Conservation (phyloP, 2,888 invertebrate genomes). For the Latrodectus hesperus region DNA sequence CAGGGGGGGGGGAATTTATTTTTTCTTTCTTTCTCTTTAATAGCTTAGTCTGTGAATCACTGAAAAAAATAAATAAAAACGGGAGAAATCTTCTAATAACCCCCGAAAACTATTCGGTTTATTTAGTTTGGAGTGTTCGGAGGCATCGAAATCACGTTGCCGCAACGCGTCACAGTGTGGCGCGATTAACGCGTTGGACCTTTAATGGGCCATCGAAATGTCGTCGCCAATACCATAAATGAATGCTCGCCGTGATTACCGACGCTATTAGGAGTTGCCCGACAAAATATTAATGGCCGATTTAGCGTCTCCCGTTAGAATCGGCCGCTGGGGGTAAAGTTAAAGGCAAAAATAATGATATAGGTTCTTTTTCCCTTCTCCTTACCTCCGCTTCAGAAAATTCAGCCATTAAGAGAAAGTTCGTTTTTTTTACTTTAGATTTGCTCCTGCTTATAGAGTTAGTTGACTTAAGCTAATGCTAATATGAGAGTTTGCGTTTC, state of each 20-base stretch:
- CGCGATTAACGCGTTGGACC: slow-evolving; percentile 60
- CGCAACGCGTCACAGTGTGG: slow-evolving; percentile 39
- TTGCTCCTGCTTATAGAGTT: slow-evolving; percentile 35
- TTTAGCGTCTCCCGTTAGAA: slow-evolving; percentile 55
- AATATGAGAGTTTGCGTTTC: too few species aligned
- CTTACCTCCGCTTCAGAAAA: slow-evolving; percentile 32
- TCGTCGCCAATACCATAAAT: slow-evolving; percentile 59
- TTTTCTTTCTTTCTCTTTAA: background rate
- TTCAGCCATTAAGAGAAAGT: slow-evolving; percentile 40
- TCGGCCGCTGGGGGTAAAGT: slow-evolving; percentile 44
- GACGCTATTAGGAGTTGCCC: slow-evolving; percentile 60
- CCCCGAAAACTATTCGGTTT: slow-evolving; percentile 48
- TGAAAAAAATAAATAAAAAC: slow-evolving; percentile 33
- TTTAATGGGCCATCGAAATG: slow-evolving; percentile 63
- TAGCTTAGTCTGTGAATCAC: slow-evolving; percentile 36
- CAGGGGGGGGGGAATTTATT: background rate
- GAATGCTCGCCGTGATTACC: slow-evolving; percentile 66
- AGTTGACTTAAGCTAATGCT: slow-evolving; percentile 30
- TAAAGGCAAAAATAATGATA: slow-evolving; percentile 63
- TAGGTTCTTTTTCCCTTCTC: slow-evolving; percentile 15
- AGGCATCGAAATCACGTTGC: slow-evolving; percentile 41
- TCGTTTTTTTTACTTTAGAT: slow-evolving; percentile 31
- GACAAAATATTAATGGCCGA: slow-evolving; percentile 68
- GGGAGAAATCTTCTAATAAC: slow-evolving; percentile 34
- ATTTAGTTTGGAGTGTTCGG: slow-evolving; percentile 52